These are phyloP conservation scores for Nasonia vitripennis DNA, from an alignment of 1,140 invertebrate genomes.

Conservation along the genomic window DNA sequence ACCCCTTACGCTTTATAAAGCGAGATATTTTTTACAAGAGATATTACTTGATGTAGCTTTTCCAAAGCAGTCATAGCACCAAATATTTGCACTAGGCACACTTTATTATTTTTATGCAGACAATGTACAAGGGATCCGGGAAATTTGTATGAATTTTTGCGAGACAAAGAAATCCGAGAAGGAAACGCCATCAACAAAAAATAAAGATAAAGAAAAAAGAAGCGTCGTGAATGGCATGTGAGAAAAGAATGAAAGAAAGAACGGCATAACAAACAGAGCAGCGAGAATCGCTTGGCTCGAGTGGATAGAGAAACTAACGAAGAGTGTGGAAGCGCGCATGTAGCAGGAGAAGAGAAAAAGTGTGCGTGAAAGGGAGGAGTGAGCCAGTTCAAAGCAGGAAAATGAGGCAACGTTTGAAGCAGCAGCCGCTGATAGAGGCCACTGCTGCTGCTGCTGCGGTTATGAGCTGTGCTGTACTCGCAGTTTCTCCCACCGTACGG, in stretches of 20 bases:
- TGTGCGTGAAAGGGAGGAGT: background rate
- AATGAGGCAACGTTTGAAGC: constrained; percentile 40
- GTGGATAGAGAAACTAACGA: background rate
- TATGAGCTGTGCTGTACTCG: constrained; percentile 9
- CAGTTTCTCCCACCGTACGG: background rate
- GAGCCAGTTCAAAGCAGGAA: constrained; percentile 21
- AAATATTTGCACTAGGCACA: too few species aligned
- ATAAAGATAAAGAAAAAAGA: background rate
- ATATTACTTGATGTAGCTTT: too few species aligned
- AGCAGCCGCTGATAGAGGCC: constrained; percentile 20
- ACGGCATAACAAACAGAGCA: background rate
- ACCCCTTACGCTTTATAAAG: too few species aligned
- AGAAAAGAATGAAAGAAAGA: background rate
- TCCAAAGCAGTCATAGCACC: too few species aligned
- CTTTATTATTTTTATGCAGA: too few species aligned
- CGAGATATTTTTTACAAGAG: too few species aligned
- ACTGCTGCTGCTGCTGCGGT: constrained; percentile 7
- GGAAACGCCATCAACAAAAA: background rate
- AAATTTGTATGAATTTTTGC: background rate
- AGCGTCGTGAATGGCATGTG: background rate
- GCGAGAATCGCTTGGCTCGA: background rate
- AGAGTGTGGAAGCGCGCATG: background rate
- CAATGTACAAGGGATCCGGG: background rate
- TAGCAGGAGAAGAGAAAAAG: background rate
- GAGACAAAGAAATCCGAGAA: background rate